Evolutionary conservation across 2,113 vertebrate species (phyloP).

Genomic region (Triplophysa dalaica): DNA sequence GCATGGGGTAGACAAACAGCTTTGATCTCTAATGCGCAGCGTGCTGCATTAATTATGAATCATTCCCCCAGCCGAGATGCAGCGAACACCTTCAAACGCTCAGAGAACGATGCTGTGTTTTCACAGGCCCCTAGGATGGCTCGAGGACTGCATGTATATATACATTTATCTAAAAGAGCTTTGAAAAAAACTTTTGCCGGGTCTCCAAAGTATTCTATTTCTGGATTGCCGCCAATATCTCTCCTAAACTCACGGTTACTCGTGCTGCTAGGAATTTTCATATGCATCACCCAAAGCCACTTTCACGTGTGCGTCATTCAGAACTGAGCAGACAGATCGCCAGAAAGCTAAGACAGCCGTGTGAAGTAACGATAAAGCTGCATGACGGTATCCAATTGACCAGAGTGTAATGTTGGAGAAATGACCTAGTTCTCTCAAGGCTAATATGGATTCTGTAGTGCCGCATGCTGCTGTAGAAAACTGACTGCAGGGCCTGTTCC

Average conservation of each 20-base stretch:
- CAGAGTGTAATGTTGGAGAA: slow-evolving; percentile 52
- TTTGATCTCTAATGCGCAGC: slow-evolving; percentile 73
- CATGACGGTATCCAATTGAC: slow-evolving; percentile 29
- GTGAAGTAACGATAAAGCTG: slow-evolving; percentile 15
- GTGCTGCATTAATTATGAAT: slow-evolving; percentile 76
- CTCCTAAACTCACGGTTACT: slow-evolving; percentile 21
- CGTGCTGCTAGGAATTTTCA: slow-evolving; percentile 17
- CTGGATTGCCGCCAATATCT: slow-evolving; percentile 29
- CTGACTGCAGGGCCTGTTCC: slow-evolving; percentile 44
- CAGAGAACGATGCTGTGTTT: slow-evolving; percentile 55
- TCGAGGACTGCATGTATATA: slow-evolving; percentile 55
- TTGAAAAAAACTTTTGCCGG: slow-evolving; percentile 20
- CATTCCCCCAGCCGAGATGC: slow-evolving; percentile 59
- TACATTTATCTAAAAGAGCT: slow-evolving; percentile 40
- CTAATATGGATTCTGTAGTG: slow-evolving; percentile 53
- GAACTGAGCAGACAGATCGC: slow-evolving; percentile 14
- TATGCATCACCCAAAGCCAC: slow-evolving; percentile 27
- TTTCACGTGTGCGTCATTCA: slow-evolving; percentile 35
- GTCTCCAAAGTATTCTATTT: slow-evolving; percentile 30
- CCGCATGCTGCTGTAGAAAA: slow-evolving; percentile 36
- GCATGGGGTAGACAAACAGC: slow-evolving; percentile 57
- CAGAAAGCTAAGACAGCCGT: slow-evolving; percentile 26
- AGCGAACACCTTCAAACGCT: slow-evolving; percentile 66
- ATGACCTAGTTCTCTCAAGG: slow-evolving; percentile 52
- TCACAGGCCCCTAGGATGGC: slow-evolving; percentile 63